phyloP scores from a whole-genome alignment of 2,113 vertebrate species.

The Eptesicus fuscus region DNA sequence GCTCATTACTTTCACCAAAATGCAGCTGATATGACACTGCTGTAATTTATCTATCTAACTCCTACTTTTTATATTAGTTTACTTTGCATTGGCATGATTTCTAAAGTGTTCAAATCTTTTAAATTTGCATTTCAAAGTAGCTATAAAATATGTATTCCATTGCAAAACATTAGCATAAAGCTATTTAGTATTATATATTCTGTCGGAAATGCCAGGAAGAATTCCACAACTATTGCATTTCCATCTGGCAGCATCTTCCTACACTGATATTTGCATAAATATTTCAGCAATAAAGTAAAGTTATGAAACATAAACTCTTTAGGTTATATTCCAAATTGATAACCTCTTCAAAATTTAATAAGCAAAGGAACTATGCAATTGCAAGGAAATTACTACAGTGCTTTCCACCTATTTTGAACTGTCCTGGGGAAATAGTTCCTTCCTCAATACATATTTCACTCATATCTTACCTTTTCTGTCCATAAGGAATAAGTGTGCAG shows the following conservation, averaged over 20 bases:
- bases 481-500: conserved; percentile 36
- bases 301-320: conserved; percentile 82
- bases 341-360: conserved; percentile 77
- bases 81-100: conserved; percentile 74
- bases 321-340: conserved; percentile 80
- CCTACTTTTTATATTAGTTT: conserved; percentile 72
- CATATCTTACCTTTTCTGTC: conserved; percentile 20
- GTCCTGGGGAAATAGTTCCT: conserved; percentile 37
- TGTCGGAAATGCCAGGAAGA: conserved; percentile 81
- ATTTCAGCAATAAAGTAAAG: conserved; percentile 84
- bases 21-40: neutral
- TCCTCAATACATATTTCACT: conserved; percentile 31
- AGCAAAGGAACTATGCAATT: conserved; percentile 61
- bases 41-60: conserved; percentile 62
- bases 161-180: conserved; percentile 82
- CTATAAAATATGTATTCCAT: conserved; percentile 80
- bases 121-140: conserved; percentile 84
- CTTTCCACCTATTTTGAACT: conserved; percentile 60
- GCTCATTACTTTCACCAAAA: conserved; percentile 66
- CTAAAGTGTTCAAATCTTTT: conserved; percentile 69
- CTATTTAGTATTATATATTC: conserved; percentile 77
- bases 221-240: conserved; percentile 79
- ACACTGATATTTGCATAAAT: conserved; percentile 83
- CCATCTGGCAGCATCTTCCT: conserved; percentile 83
- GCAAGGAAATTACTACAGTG: conserved; percentile 41